Percentiles rank a stretch among this genome's conserved stretches.
Evolutionary conservation across 2,888 invertebrate species (phyloP).

Genomic region (Sinotaia quadrata): DNA sequence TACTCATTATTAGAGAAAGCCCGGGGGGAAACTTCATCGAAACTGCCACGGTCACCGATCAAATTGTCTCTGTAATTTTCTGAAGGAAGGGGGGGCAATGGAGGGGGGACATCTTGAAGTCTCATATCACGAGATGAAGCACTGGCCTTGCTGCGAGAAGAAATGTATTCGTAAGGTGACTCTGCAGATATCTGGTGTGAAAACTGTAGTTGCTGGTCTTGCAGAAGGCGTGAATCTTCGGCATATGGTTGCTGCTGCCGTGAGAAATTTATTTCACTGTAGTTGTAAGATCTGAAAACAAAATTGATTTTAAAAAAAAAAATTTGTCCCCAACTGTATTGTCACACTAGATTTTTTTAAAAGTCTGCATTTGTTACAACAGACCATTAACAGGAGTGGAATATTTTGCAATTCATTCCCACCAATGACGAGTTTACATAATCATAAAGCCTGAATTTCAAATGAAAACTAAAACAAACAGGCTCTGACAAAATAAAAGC

Average conservation of each 20-base stretch:
- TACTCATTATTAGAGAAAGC: constrained; percentile 66
- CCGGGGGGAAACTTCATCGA: constrained; percentile 12
- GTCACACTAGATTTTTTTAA: too few relatives aligned
- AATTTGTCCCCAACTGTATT: too few relatives aligned
- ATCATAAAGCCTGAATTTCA: too few relatives aligned
- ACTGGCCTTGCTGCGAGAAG: constrained; percentile 3
- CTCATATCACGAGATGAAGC: constrained; percentile 11
- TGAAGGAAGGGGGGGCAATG: background rate
- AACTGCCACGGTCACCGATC: background rate
- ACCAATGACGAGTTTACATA: too few relatives aligned
- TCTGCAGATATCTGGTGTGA: constrained; percentile 52
- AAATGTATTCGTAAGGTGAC: constrained; percentile 60
- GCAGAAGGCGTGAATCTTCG: constrained; percentile 20
- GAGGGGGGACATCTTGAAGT: constrained; percentile 4
- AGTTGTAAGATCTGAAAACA: constrained; percentile 39
- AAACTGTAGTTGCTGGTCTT: constrained; percentile 42
- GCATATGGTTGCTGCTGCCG: constrained; percentile 4
- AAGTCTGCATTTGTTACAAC: too few relatives aligned
- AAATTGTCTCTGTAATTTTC: background rate
- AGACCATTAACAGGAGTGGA: too few relatives aligned
- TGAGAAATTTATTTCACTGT: constrained; percentile 29
- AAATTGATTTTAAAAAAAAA: background rate
- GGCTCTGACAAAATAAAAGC: too few relatives aligned
- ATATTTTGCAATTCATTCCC: too few relatives aligned
- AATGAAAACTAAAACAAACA: too few relatives aligned